Base-by-base conservation (phyloP, 2,888 invertebrate species). In the Yponomeuta cagnagella region DNA sequence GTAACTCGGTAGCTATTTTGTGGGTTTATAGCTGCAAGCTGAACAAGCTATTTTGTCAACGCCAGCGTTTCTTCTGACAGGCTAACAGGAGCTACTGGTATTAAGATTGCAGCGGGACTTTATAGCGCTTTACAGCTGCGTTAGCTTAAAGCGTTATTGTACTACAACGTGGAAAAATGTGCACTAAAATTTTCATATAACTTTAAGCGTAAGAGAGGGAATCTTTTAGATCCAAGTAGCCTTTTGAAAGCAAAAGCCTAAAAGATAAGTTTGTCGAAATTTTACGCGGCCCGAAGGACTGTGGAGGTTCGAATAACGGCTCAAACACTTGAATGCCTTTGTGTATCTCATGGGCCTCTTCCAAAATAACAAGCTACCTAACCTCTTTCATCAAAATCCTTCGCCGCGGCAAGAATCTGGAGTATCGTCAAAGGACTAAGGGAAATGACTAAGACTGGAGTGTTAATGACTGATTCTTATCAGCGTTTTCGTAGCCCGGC, bases 391-490 rank as follows among this genome's bases (percentile, higher is more conserved):
- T 63, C 48, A 63, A 69, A 70, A 70, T 70, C 63, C 70, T 70
- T 70, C 30, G 63, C 33, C 23, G 12, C 52, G 68, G 15, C 37
- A 43, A 70, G 37, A 31, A 68, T 68, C 23, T 68, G 48, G 52
- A 30, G 68, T 48, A 70, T 70, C 69, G 64, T 70, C 70, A 70
- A 70, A 70, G 70, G 70, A 70, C 48, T 70, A 70, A 65, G 63
- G 63, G 63, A 63, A 70, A 70, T 77, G 79, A 76, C 77, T 69
- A 64, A 77, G 76, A 75, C 79, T 78, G 75, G 79, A 81, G 84
- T 83, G 83, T 83, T 85, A 84, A 85, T 85, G 78, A 83, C 85
- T 85, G 84, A 84, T 85, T 78, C 77, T 74, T 84, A 84, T 85
- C 85, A 81, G 72, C 77, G 74, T 83, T 83, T 83, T 82, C 80